Percentiles rank a stretch among this genome's conserved stretches.
These are phyloP conservation scores for Montipora cactus DNA, from an alignment of 64 coral and sea anemone genomes.

Conservation along the genomic window DNA sequence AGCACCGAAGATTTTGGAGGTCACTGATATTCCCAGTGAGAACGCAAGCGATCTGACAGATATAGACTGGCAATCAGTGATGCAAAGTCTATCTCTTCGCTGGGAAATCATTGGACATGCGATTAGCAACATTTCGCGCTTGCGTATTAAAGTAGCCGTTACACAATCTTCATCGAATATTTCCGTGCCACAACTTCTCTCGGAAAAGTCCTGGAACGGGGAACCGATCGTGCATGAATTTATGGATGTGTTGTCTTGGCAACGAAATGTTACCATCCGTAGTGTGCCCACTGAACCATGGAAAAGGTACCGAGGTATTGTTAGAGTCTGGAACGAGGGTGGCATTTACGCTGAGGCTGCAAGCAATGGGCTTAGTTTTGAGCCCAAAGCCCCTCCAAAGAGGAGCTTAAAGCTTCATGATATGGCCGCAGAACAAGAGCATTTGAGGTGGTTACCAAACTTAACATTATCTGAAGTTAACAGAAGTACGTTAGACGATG, in stretches of 20 bases:
- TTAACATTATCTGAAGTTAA: constrained; percentile 52
- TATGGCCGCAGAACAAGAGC: constrained; percentile 70
- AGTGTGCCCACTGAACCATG: constrained; percentile 36
- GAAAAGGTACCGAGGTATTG: constrained; percentile 76
- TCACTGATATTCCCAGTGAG: constrained; percentile 62
- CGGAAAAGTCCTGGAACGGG: constrained; percentile 47
- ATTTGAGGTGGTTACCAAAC: constrained; percentile 74
- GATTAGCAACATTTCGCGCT: constrained; percentile 71
- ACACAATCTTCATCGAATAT: constrained; percentile 46
- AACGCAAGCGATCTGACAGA: constrained; percentile 64
- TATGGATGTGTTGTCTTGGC: constrained; percentile 72
- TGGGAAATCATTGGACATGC: constrained; percentile 66
- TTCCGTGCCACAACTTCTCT: constrained; percentile 32
- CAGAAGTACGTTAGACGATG: constrained; percentile 58
- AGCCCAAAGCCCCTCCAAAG: constrained; percentile 66
- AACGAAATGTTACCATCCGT: constrained; percentile 72
- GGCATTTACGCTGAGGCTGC: constrained; percentile 68
- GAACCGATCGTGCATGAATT: constrained; percentile 76
- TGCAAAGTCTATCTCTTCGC: constrained; percentile 65
- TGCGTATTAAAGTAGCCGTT: constrained; percentile 74
- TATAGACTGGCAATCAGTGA: constrained; percentile 87
- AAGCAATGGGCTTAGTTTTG: constrained; percentile 62
- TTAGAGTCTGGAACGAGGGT: constrained; percentile 68
- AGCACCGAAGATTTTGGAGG: constrained; percentile 78
- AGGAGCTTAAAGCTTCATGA: constrained; percentile 57